Evolutionary conservation across 2,888 invertebrate species (phyloP), one percentile per base, ranked within the genome.

Genomic region (Tribolium freemani): DNA sequence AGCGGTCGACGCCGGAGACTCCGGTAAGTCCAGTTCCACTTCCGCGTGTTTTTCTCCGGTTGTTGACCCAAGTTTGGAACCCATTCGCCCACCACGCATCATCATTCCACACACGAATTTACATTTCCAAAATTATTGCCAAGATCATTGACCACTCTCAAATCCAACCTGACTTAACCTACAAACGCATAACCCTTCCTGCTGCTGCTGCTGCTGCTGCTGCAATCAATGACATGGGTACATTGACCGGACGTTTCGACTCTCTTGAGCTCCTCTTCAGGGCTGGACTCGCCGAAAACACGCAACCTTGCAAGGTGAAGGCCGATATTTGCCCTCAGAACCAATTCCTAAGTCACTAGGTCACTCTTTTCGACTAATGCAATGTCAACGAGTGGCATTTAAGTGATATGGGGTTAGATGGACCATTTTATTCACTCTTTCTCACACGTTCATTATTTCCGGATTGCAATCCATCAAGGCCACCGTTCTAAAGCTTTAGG

Each of bases 1-100:
- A 87, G 87, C 81, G 84, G 86, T 79, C 83, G 87, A 77, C 83
- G 86, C 77, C 85, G 85, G 83, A 85, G 87, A 85, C 84, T 69
- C 73, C 80, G 84, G 86, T 86, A 80, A 85, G 86, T 86, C 77
- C 75, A 73, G 64, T 77, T 74, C 69, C 44, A 78, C 80, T 80
- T 81, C 81, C 81, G 79, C 76, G 75, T 80, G 73, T 74, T 73
- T 73, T 72, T 60, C 75, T 67, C 74, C 82, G 84, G 83, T 83
- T 83, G 77, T 84, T 83, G 83, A 84, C 82, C 83, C 76, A 74
- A 77, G 78, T 81, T 81, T 81, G 77, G 78, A 80, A 80, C 79
- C 76, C 77, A 76, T 78, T 78, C 83, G 81, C 83, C 83, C 81
- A 83, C 84, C 79, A 79, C 82, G 79, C 79, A 75, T 56, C 77